Percentiles rank a stretch among this genome's conserved stretches.
These are phyloP conservation scores for Neotoma lepida DNA, from an alignment of 2,113 vertebrate genomes.

Conservation along the genomic window DNA sequence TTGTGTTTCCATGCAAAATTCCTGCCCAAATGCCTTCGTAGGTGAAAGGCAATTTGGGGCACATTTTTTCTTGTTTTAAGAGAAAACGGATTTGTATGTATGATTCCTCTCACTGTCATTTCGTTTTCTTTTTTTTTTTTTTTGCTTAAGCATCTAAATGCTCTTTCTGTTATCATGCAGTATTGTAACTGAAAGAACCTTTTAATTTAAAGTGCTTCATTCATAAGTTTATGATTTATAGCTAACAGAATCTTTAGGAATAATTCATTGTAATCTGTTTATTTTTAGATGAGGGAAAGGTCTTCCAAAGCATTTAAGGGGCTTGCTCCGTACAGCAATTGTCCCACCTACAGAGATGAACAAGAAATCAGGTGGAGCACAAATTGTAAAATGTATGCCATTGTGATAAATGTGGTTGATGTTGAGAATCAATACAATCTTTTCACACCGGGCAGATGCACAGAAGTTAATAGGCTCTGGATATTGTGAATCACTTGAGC, in stretches of 20 bases:
- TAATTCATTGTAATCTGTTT: neutral
- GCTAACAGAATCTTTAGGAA: conserved; percentile 7
- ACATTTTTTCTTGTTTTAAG: neutral
- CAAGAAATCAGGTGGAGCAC: conserved; percentile 18
- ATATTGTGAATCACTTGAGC: conserved; percentile 54
- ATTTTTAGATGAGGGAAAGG: neutral
- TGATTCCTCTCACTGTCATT: neutral
- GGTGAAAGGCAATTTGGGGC: neutral
- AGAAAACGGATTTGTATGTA: neutral
- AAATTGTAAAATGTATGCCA: conserved; percentile 29
- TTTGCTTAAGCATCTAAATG: conserved; percentile 36
- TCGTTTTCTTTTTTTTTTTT: neutral
- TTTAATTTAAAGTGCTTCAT: conserved; percentile 13
- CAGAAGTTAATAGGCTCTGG: conserved; percentile 59
- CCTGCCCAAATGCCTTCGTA: neutral
- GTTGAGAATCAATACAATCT: conserved; percentile 45
- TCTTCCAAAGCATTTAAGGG: neutral
- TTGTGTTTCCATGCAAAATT: neutral
- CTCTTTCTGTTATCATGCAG: neutral
- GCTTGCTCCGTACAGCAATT: neutral
- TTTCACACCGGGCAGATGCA: neutral
- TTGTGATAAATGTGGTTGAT: conserved; percentile 50
- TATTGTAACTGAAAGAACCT: neutral
- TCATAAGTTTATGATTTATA: neutral
- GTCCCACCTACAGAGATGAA: neutral